phyloP scores from a whole-genome alignment of 2,888 invertebrate genomes.

The Xanthorhoe spadicearia region DNA sequence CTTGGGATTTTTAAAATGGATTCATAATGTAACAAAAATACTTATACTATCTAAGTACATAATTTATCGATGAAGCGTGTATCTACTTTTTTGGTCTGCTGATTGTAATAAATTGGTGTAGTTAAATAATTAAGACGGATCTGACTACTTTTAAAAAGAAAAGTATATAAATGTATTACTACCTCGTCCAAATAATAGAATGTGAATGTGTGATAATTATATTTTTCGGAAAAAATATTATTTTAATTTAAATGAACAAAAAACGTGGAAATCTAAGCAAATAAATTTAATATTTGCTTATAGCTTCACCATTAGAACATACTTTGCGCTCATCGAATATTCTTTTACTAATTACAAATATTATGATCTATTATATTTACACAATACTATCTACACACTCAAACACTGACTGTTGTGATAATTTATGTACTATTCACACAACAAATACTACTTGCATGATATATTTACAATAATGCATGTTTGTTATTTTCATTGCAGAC shows the following conservation, averaged over 20 bases:
- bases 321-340: slow-evolving; percentile 24
- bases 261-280: background rate
- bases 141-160: too few relatives aligned
- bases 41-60: slow-evolving; percentile 37
- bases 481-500: background rate
- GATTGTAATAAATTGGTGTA: background rate
- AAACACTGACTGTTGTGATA: slow-evolving; percentile 73
- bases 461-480: slow-evolving; percentile 61
- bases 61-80: slow-evolving; percentile 19
- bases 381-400: slow-evolving; percentile 81
- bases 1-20: slow-evolving; percentile 32
- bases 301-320: slow-evolving; percentile 16
- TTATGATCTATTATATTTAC: slow-evolving; percentile 59
- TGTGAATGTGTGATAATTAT: too few relatives aligned
- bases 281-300: background rate
- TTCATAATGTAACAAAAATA: slow-evolving; percentile 27
- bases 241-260: too few relatives aligned
- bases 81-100: background rate
- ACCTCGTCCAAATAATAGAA: too few relatives aligned
- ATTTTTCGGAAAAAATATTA: too few relatives aligned
- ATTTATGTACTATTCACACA: slow-evolving; percentile 78
- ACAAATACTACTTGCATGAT: slow-evolving; percentile 74
- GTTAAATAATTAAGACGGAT: too few relatives aligned
- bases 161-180: too few relatives aligned
- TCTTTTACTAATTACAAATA: slow-evolving; percentile 39